Conservation (phyloP, 2,797 vertebrate genomes). For the Myoxocephalus aenaeus region DNA sequence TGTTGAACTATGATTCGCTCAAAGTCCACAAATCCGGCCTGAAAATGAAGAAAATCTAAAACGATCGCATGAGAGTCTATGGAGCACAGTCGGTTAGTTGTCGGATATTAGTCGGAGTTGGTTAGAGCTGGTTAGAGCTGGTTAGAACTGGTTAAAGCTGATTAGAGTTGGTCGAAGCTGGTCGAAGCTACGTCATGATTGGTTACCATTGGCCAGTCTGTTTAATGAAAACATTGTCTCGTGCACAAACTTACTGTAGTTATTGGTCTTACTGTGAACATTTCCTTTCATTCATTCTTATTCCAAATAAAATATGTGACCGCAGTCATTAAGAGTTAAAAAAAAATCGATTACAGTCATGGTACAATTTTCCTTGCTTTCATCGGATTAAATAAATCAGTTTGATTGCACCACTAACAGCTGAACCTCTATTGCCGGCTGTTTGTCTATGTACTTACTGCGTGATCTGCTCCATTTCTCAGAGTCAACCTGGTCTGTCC, state of each 20-base stretch:
- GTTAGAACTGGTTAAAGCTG: too few relatives aligned
- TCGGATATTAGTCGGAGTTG: not conserved
- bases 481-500: slow-evolving; percentile 44
- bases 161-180: not conserved
- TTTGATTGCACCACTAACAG: slow-evolving; percentile 44
- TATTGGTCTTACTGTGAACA: not conserved
- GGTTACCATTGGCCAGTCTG: not conserved
- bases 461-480: slow-evolving; percentile 65
- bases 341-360: slow-evolving; percentile 18
- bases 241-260: too few relatives aligned
- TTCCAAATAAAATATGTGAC: slow-evolving; percentile 10
- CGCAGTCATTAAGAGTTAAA: not conserved
- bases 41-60: not conserved
- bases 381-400: slow-evolving; percentile 50
- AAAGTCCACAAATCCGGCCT: not conserved
- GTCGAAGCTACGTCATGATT: not conserved
- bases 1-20: not conserved
- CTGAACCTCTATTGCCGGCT: slow-evolving; percentile 38
- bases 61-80: not conserved
- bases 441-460: slow-evolving; percentile 39
- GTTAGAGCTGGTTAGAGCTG: too few relatives aligned
- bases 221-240: not conserved
- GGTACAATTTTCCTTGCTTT: slow-evolving; percentile 10
- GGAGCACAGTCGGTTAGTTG: not conserved
- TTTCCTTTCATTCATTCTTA: not conserved